Conservation (phyloP, 2,113 vertebrate genomes). For the Ictidomys tridecemlineatus region DNA sequence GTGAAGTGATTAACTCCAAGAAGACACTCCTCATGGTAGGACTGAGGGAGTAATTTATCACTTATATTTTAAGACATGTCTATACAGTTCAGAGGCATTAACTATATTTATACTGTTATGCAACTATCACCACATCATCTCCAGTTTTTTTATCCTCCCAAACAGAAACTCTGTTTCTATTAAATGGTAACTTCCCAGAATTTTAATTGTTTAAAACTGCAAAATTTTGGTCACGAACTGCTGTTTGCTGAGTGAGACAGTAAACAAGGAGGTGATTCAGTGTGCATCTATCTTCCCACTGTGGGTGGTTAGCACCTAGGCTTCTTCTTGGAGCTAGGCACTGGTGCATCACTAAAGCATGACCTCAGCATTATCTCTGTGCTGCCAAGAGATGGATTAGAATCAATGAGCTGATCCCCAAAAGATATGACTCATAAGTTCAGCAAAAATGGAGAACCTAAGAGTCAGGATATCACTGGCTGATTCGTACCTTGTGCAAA, state of each 20-base stretch:
- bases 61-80: not conserved
- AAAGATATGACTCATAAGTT: slow-evolving; percentile 29
- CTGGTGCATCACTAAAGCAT: not conserved
- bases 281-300: not conserved
- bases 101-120: not conserved
- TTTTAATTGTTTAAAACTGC: slow-evolving; percentile 19
- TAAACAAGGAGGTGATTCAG: slow-evolving; percentile 51
- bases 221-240: slow-evolving; percentile 11
- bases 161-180: not conserved
- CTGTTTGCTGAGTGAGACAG: slow-evolving; percentile 32
- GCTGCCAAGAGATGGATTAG: not conserved
- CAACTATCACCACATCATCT: not conserved
- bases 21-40: not conserved
- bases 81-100: not conserved
- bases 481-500: slow-evolving; percentile 94
- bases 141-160: not conserved
- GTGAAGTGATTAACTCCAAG: not conserved
- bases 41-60: not conserved
- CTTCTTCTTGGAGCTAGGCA: slow-evolving; percentile 35
- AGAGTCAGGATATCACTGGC: not conserved
- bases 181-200: not conserved
- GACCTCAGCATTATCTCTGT: slow-evolving; percentile 30
- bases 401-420: not conserved
- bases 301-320: not conserved
- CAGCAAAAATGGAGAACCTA: not conserved